Conservation (phyloP, 2,113 vertebrate species). For the Brachyhypopomus gauderio region DNA sequence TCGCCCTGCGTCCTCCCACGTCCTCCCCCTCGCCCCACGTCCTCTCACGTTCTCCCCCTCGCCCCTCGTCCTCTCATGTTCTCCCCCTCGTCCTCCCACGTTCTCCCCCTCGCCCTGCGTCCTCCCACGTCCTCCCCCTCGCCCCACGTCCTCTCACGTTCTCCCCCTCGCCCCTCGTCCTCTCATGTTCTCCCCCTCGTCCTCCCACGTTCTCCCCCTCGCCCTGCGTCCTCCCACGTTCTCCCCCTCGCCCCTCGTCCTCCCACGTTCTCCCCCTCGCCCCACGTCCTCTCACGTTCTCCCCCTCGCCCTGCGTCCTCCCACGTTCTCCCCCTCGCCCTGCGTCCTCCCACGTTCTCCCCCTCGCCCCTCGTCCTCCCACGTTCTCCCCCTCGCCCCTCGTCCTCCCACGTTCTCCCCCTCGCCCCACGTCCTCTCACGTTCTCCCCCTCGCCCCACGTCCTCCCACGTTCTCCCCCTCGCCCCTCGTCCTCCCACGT, state of each 20-base stretch:
- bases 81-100: too few relatives aligned
- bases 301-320: slow-evolving; percentile 32
- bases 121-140: too few relatives aligned
- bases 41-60: slow-evolving; percentile 36
- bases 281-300: too few relatives aligned
- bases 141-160: too few relatives aligned
- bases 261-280: too few relatives aligned
- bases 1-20: slow-evolving; percentile 30
- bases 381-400: slow-evolving; percentile 30
- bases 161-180: slow-evolving; percentile 33
- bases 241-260: slow-evolving; percentile 33
- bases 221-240: slow-evolving; percentile 25
- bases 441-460: slow-evolving; percentile 32
- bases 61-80: slow-evolving; percentile 20
- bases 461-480: too few relatives aligned
- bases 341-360: slow-evolving; percentile 25
- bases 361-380: too few relatives aligned
- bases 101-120: slow-evolving; percentile 35
- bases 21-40: too few relatives aligned
- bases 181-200: too few relatives aligned
- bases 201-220: slow-evolving; percentile 38
- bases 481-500: too few relatives aligned
- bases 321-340: slow-evolving; percentile 35
- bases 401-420: slow-evolving; percentile 23
- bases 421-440: too few relatives aligned